Base-by-base conservation (phyloP, 2,113 vertebrate genomes). In the Neolamprologus longior region DNA sequence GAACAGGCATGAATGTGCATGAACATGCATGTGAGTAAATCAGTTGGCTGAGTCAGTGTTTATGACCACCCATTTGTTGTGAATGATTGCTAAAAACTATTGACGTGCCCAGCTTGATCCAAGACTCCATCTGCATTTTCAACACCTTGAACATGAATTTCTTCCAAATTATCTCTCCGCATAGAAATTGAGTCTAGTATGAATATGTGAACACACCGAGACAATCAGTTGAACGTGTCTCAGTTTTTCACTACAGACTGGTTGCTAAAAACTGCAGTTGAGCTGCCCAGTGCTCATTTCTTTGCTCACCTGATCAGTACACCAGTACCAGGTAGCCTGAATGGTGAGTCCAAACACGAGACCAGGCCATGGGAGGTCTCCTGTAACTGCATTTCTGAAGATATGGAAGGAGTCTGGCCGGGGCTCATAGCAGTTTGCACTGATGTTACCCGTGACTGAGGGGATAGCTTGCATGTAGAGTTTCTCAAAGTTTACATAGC, bases 291-390 rank as follows among this genome's bases (percentile, higher is more conserved):
- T 68, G 63, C 5, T 63, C 2, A 4, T 40, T n/a, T 10, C 4
- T 82, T 87, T 10, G 86, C 92, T 86, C 96, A 99, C 98, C 98
- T 99, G 99, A 66, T 99, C 98, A 0, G 98, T 98, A 95, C 98
- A 99, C 98, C 98, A 99, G 92, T 99, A 99, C 99, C 98, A 99
- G 79, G 95, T 9, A 28, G 97, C 96, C 13, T 98, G 42, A 90
- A 99, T 97, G 84, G 95, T 95, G 40, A 99, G 80, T 37, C 99
- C 98, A 13, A 99, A 99, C 84, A 97, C 4, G 1, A 99, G 86
- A 6, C 98, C 98, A 0, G 99, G 99, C 99, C 98, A 99, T 0
- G 98, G 98, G 85, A 99, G 3, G 86, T 99, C 98, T 7, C 98
- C 98, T 0, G 2, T 97, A 53, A 97, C 1, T 0, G 98, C 80